Percentiles rank a stretch among this genome's conserved stretches.
Conservation (phyloP, 2,797 vertebrate genomes). For the Micrastur ruficollis region DNA sequence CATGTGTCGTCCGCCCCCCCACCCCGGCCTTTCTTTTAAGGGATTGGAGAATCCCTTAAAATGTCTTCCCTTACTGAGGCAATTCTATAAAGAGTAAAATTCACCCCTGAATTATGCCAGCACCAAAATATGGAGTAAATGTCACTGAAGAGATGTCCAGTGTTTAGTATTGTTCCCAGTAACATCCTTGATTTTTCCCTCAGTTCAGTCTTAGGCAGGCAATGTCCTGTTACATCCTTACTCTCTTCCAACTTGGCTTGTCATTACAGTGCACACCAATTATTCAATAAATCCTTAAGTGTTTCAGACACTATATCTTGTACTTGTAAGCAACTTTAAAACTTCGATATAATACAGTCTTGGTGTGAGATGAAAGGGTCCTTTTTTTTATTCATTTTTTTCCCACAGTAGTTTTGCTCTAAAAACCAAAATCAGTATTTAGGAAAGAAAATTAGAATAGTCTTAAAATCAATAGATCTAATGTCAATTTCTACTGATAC, state of each 20-base stretch:
- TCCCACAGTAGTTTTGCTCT: background rate
- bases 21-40: background rate
- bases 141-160: background rate
- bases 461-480: background rate
- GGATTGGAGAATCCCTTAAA: background rate
- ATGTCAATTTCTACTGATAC: background rate
- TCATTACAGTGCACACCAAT: background rate
- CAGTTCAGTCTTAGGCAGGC: background rate
- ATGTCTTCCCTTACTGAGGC: background rate
- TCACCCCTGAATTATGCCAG: background rate
- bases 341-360: background rate
- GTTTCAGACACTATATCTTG: background rate
- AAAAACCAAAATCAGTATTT: background rate
- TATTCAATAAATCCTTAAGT: background rate
- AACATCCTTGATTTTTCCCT: background rate
- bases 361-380: background rate
- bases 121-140: background rate
- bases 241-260: background rate
- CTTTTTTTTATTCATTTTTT: background rate
- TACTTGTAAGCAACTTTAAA: background rate
- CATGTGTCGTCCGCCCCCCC: too few species aligned
- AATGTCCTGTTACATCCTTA: background rate
- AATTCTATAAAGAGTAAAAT: background rate
- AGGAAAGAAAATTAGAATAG: background rate
- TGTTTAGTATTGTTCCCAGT: background rate